Conservation (phyloP, 2,888 invertebrate genomes). For the Brachyptera risi region DNA sequence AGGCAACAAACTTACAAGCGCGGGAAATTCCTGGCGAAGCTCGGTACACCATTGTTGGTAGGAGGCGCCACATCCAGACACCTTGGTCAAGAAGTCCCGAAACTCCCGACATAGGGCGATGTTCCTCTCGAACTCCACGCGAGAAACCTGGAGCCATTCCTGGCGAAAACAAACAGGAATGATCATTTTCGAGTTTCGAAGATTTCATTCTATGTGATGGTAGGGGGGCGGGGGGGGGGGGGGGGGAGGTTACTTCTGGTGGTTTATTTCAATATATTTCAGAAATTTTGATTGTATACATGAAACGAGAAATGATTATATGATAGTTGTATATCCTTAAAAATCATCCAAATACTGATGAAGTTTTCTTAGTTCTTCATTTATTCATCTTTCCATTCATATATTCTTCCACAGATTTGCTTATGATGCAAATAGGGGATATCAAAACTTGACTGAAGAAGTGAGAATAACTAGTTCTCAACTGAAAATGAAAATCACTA, state of each 20-base stretch:
- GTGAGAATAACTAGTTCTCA: too few relatives aligned
- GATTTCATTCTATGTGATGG: neutral
- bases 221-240: neutral
- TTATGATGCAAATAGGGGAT: too few relatives aligned
- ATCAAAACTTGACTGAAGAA: too few relatives aligned
- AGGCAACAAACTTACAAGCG: conserved; percentile 41
- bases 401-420: too few relatives aligned
- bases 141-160: conserved; percentile 42
- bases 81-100: conserved; percentile 50
- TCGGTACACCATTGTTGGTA: conserved; percentile 50
- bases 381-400: too few relatives aligned
- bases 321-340: too few relatives aligned
- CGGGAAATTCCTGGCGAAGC: conserved; percentile 42
- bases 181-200: too few relatives aligned
- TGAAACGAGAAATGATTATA: too few relatives aligned
- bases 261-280: neutral
- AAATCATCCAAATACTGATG: too few relatives aligned
- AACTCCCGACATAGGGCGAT: conserved; percentile 47
- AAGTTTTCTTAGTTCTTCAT: too few relatives aligned
- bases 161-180: conserved; percentile 29
- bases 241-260: neutral
- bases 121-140: conserved; percentile 41
- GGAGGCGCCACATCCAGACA: conserved; percentile 50
- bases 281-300: too few relatives aligned
- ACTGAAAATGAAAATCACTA: too few relatives aligned